A percentile compares a stretch with the other conserved stretches of the same genome.
phyloP scores from a whole-genome alignment of 2,888 invertebrate species.

The Girardia tigrina region DNA sequence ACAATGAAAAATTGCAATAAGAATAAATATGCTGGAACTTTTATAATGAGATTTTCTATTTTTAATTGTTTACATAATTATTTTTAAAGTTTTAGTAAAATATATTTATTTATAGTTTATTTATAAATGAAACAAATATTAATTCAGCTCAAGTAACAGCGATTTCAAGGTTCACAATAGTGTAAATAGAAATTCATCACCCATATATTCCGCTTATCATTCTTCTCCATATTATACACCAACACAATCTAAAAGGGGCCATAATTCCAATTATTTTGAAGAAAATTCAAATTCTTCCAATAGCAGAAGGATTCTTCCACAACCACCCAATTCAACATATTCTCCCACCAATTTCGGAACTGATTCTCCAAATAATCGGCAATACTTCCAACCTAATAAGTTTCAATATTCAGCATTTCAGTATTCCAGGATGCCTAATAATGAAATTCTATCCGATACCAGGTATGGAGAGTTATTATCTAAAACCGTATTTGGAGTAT shows the following conservation, averaged over 20 bases:
- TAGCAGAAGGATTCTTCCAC: conserved; percentile 6
- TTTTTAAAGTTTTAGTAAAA: no score
- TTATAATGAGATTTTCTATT: no score
- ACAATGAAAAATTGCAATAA: no score
- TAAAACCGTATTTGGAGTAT: no score
- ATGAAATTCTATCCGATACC: not conserved
- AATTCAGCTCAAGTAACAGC: not conserved
- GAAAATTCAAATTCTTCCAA: conserved; percentile 16
- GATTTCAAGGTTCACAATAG: conserved; percentile 7
- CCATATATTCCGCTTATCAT: not conserved
- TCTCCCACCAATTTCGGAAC: not conserved
- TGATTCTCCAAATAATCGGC: not conserved
- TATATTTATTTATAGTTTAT: no score
- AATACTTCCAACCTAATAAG: conserved; percentile 1
- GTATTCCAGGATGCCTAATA: not conserved
- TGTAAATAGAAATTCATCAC: conserved; percentile 17
- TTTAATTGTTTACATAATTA: no score
- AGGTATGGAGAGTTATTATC: no score
- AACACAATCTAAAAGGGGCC: conserved; percentile 15
- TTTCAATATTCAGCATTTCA: conserved; percentile 18
- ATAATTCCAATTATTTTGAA: conserved; percentile 16
- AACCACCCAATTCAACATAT: not conserved
- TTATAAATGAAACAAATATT: no score
- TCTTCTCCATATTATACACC: conserved; percentile 4
- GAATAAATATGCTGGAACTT: no score